phyloP scores from a whole-genome alignment of 2,888 invertebrate genomes.

The Tachina lurida region DNA sequence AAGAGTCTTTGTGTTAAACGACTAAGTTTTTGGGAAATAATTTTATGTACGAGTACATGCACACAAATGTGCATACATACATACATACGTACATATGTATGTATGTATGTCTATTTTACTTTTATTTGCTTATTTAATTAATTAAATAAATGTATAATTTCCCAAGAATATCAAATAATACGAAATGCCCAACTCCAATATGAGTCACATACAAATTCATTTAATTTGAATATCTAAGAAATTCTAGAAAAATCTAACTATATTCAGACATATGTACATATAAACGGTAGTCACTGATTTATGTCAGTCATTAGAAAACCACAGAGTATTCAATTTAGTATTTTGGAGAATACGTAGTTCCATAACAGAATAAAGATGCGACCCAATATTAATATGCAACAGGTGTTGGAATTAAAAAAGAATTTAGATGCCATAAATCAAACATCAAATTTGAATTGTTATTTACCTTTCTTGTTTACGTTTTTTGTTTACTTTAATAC shows the following conservation, averaged over 20 bases:
- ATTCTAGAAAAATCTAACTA: background rate
- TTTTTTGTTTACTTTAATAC: background rate
- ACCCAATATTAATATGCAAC: slow-evolving; percentile 48
- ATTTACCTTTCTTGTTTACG: background rate
- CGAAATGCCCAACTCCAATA: background rate
- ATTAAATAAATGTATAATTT: background rate
- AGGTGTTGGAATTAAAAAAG: slow-evolving; percentile 42
- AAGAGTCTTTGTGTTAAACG: too few species aligned
- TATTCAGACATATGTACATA: background rate
- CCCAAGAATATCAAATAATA: background rate
- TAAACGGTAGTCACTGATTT: slow-evolving; percentile 44
- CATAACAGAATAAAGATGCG: background rate
- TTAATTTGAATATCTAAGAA: slow-evolving; percentile 47
- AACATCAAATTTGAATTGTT: background rate
- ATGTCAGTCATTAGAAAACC: slow-evolving; percentile 29
- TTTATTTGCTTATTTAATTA: background rate
- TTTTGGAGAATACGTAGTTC: background rate
- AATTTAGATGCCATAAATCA: slow-evolving; percentile 30
- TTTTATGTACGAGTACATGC: too few species aligned
- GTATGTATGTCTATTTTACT: background rate
- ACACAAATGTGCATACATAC: too few species aligned
- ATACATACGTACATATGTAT: too few species aligned
- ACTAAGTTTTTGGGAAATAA: too few species aligned
- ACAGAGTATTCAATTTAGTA: slow-evolving; percentile 1
- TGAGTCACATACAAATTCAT: slow-evolving; percentile 25